Percentiles rank a stretch among this genome's conserved stretches.
These are phyloP conservation scores for Drosophila nigrodunni DNA, from an alignment of 1,140 invertebrate species.

Conservation along the genomic window DNA sequence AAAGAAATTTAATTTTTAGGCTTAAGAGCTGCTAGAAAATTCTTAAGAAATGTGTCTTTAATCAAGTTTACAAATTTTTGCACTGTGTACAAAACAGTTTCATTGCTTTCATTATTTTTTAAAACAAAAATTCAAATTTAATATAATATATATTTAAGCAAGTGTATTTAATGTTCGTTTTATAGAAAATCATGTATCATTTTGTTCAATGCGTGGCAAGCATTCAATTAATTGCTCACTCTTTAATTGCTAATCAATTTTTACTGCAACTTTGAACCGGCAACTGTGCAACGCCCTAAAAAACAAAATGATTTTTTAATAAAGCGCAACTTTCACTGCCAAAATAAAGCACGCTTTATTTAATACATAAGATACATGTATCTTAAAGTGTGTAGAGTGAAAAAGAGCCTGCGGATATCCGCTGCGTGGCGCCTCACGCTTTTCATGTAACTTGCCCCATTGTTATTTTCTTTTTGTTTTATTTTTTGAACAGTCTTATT, in stretches of 20 bases:
- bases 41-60: too few species aligned
- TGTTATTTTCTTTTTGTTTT: conserved; percentile 38
- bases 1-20: too few species aligned
- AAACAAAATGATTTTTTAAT: conserved; percentile 10
- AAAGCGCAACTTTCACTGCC: conserved; percentile 45
- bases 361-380: not conserved
- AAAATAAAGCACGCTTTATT: conserved; percentile 7
- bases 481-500: conserved; percentile 44
- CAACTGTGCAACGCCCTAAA: conserved; percentile 37
- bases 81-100: too few species aligned
- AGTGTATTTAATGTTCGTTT: conserved; percentile 19
- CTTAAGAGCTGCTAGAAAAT: too few species aligned
- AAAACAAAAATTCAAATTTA: too few species aligned
- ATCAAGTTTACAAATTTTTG: too few species aligned
- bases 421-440: conserved; percentile 47
- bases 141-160: too few species aligned
- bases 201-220: conserved; percentile 50
- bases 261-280: conserved; percentile 29
- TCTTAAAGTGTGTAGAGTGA: conserved; percentile 56
- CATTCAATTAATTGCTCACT: conserved; percentile 48
- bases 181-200: not conserved
- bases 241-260: conserved; percentile 60
- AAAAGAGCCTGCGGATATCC: conserved; percentile 66
- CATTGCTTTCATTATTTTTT: too few species aligned
- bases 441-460: conserved; percentile 38